These are phyloP conservation scores for Catagonus wagneri DNA, from an alignment of 2,113 vertebrate species.

Conservation along the genomic window DNA sequence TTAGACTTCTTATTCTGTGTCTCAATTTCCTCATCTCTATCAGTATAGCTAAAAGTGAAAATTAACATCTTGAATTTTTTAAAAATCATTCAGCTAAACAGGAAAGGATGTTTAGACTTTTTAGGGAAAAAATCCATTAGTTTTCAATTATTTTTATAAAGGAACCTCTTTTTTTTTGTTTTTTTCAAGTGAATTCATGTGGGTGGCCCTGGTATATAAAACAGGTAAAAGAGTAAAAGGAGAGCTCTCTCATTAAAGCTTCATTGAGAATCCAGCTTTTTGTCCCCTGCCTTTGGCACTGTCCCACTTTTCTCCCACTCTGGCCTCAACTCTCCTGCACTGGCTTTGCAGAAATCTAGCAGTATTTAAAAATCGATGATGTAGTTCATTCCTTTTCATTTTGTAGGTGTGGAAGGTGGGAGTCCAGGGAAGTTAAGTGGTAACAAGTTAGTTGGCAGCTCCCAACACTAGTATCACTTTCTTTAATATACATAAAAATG, in stretches of 20 bases:
- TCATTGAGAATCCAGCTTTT: neutral
- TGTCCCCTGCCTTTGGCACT: neutral
- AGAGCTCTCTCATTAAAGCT: neutral
- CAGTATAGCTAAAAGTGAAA: neutral
- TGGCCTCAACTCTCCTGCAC: neutral
- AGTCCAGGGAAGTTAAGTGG: neutral
- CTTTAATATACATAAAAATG: neutral
- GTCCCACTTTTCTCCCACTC: neutral
- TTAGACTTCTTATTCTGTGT: neutral
- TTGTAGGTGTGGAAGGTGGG: neutral
- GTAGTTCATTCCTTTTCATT: neutral
- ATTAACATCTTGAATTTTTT: neutral
- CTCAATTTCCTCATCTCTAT: neutral
- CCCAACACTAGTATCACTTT: neutral
- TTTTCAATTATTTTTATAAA: slow-evolving; percentile 25
- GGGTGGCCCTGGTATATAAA: neutral
- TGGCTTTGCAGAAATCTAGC: neutral
- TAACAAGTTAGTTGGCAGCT: neutral
- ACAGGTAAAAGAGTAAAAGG: neutral
- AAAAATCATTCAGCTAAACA: neutral
- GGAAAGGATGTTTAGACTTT: neutral
- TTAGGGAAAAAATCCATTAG: neutral
- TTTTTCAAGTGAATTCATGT: neutral
- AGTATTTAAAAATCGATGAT: neutral
- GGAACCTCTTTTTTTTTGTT: neutral